These are phyloP conservation scores for Octopus sinensis DNA, from an alignment of 1,140 invertebrate genomes.

Conservation along the genomic window DNA sequence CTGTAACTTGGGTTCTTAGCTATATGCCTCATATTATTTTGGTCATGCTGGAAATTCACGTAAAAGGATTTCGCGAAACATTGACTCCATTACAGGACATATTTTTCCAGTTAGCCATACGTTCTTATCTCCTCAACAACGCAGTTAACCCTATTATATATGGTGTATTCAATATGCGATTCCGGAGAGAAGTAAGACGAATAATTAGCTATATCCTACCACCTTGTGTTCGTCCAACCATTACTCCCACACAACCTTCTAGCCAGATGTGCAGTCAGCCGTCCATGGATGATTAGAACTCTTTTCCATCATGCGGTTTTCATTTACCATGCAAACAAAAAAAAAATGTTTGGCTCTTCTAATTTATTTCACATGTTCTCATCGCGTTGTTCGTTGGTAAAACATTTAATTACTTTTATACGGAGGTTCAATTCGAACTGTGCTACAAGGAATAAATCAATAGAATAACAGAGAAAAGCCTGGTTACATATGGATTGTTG, in stretches of 20 bases:
- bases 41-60: constrained; percentile 7
- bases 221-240: neutral
- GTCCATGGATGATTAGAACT: neutral
- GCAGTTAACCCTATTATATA: constrained; percentile 44
- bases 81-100: constrained; percentile 22
- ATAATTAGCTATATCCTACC: constrained; percentile 19
- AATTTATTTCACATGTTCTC: too few species aligned
- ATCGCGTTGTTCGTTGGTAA: too few species aligned
- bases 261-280: neutral
- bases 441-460: too few species aligned
- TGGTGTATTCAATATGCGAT: constrained; percentile 39
- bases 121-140: constrained; percentile 43
- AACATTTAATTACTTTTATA: too few species aligned
- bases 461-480: too few species aligned
- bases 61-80: constrained; percentile 18
- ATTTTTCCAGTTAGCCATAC: constrained; percentile 32
- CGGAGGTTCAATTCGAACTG: too few species aligned
- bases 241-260: neutral
- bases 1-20: constrained; percentile 13
- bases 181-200: constrained; percentile 31
- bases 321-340: too few species aligned
- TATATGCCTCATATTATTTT: constrained; percentile 7
- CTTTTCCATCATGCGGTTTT: too few species aligned
- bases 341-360: too few species aligned
- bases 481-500: too few species aligned